Evolutionary conservation across 2,113 vertebrate genomes (phyloP).

Genomic region (Poeciliopsis occidentalis): DNA sequence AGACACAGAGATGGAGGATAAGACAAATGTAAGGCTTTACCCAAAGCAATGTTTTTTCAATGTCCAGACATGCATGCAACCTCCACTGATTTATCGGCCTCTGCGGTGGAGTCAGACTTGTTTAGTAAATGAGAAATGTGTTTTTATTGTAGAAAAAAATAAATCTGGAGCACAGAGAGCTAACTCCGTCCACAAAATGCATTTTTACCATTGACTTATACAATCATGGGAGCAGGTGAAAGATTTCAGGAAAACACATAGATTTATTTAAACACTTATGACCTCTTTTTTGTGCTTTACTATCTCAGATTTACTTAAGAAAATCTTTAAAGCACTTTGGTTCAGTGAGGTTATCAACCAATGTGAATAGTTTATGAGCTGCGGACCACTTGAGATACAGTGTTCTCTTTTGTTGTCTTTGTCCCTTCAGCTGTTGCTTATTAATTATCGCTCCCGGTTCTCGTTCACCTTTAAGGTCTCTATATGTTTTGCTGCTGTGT

Average conservation of each 20-base stretch:
- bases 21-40: constrained; percentile 21
- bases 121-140: constrained; percentile 15
- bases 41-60: constrained; percentile 14
- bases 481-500: constrained; percentile 1
- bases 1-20: constrained; percentile 11
- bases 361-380: constrained; percentile 67
- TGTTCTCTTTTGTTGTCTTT: constrained; percentile 11
- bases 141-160: constrained; percentile 2
- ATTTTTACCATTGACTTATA: constrained; percentile 6
- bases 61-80: constrained; percentile 10
- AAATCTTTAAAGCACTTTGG: constrained; percentile 51
- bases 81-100: constrained; percentile 18
- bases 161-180: constrained; percentile 17
- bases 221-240: not conserved
- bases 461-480: not conserved
- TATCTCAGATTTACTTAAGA: constrained; percentile 29
- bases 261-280: constrained; percentile 27
- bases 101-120: not conserved
- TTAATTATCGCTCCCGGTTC: not conserved
- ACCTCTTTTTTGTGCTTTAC: constrained; percentile 10
- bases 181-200: constrained; percentile 23
- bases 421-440: constrained; percentile 15
- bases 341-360: constrained; percentile 27
- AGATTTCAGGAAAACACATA: constrained; percentile 17
- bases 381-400: constrained; percentile 23